phyloP scores from a whole-genome alignment of 2,888 invertebrate genomes.

The Thera obeliscata region DNA sequence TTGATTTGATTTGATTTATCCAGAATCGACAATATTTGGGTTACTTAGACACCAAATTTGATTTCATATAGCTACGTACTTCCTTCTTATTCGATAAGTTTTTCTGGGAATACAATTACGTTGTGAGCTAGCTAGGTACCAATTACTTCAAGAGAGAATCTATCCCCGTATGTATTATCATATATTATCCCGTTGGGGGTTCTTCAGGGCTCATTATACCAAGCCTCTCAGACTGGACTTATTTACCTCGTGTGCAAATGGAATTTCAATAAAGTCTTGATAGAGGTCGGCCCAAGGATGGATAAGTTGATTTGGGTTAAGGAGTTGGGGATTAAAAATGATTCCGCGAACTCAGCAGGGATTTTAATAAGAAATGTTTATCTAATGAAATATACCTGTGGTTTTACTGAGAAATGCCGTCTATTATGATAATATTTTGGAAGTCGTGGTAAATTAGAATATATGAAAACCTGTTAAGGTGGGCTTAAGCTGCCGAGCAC shows the following conservation, averaged over 20 bases:
- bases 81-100: neutral
- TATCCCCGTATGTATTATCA: constrained; percentile 58
- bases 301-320: constrained; percentile 28
- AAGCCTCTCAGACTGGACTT: constrained; percentile 38
- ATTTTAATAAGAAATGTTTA: constrained; percentile 17
- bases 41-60: too few relatives aligned
- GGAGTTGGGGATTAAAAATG: constrained; percentile 19
- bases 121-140: constrained; percentile 19
- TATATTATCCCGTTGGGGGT: constrained; percentile 57
- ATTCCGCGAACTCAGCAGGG: constrained; percentile 12
- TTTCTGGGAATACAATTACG: neutral
- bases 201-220: constrained; percentile 55
- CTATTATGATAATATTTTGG: too few relatives aligned
- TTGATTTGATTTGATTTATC: neutral
- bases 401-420: neutral
- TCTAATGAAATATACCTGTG: neutral
- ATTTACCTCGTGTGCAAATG: constrained; percentile 46
- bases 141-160: constrained; percentile 52
- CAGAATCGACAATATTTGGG: neutral
- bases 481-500: too few relatives aligned
- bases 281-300: constrained; percentile 24
- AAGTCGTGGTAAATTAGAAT: too few relatives aligned
- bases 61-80: neutral
- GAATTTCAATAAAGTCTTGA: constrained; percentile 33
- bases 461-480: too few relatives aligned